Percentiles rank a stretch among this genome's conserved stretches.
Evolutionary conservation across 2,113 vertebrate species (phyloP).

Genomic region (Gymnobelideus leadbeateri): DNA sequence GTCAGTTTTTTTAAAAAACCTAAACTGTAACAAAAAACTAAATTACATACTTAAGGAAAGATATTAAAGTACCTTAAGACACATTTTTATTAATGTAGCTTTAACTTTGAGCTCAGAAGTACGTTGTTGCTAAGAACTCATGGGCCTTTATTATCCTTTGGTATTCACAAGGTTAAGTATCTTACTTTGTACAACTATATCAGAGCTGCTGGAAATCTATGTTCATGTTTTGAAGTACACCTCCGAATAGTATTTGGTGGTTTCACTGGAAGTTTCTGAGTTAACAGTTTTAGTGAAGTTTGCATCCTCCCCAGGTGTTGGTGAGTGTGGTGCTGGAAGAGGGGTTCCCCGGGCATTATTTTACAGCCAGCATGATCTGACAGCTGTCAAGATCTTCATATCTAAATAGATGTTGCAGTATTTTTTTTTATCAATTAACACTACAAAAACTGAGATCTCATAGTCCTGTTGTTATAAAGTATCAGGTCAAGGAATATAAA

Average conservation of each 20-base stretch:
- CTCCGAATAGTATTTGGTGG: not conserved
- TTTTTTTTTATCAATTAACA: constrained; percentile 51
- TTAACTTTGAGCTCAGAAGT: constrained; percentile 43
- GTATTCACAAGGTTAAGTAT: constrained; percentile 20
- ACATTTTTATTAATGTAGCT: constrained; percentile 7
- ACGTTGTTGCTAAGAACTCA: constrained; percentile 25
- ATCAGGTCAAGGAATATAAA: constrained; percentile 76
- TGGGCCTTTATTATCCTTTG: constrained; percentile 11
- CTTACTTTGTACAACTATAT: not conserved
- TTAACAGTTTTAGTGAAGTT: constrained; percentile 50
- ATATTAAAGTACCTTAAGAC: constrained; percentile 19
- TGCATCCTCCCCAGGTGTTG: not conserved
- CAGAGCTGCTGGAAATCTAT: constrained; percentile 16
- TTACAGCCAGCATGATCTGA: constrained; percentile 24
- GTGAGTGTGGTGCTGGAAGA: not conserved
- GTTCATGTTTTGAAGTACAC: constrained; percentile 14
- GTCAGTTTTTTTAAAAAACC: not conserved
- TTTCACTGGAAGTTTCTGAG: constrained; percentile 49
- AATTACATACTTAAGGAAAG: constrained; percentile 43
- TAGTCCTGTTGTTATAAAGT: constrained; percentile 48
- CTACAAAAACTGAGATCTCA: constrained; percentile 47
- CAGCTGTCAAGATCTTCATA: constrained; percentile 31
- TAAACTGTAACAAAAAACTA: not conserved
- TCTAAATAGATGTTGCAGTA: not conserved
- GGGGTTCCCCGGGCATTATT: not conserved